phyloP scores from a whole-genome alignment of 2,888 invertebrate genomes.

The Ischnura elegans region DNA sequence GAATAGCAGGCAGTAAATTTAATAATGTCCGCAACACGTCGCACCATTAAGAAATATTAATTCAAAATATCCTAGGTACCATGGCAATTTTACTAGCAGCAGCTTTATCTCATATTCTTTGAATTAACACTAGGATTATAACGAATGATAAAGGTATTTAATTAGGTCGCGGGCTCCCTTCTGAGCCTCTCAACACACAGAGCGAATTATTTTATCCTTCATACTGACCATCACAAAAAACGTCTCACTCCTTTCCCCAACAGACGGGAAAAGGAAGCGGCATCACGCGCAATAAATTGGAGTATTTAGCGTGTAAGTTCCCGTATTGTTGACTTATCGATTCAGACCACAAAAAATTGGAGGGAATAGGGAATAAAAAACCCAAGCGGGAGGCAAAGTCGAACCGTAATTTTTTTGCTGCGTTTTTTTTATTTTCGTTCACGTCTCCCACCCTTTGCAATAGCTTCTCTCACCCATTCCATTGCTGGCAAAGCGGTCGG shows the following conservation, averaged over 20 bases:
- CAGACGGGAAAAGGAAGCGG: not conserved
- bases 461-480: not conserved
- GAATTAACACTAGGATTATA: no score
- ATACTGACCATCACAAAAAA: not conserved
- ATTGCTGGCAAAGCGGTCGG: constrained; percentile 1
- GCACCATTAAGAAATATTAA: no score
- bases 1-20: no score
- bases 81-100: no score
- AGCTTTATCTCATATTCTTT: no score
- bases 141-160: no score
- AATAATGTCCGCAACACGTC: no score
- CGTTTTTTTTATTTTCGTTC: not conserved
- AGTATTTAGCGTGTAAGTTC: constrained; percentile 32
- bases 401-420: not conserved
- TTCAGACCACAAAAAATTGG: not conserved
- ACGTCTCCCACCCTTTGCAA: not conserved
- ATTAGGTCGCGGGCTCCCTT: not conserved
- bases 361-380: not conserved
- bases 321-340: constrained; percentile 48
- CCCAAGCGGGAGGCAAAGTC: not conserved
- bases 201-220: not conserved
- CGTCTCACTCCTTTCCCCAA: not conserved
- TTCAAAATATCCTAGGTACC: no score
- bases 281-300: constrained; percentile 18
- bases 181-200: not conserved